Evolutionary conservation across 1,140 invertebrate genomes (phyloP).

Genomic region (Aphelenchoides avenae): DNA sequence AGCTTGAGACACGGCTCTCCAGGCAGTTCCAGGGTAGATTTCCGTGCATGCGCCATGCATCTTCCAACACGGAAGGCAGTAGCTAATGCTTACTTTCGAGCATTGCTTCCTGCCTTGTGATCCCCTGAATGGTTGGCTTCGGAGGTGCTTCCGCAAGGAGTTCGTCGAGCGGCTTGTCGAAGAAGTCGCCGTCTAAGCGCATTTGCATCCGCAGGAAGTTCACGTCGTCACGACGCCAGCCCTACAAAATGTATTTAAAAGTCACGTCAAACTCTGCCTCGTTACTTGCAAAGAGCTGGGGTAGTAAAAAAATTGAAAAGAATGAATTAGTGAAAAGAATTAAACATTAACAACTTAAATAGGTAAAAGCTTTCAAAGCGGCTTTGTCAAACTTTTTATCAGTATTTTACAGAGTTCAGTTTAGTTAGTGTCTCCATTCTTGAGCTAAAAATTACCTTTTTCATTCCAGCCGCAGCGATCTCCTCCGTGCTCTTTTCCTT

Average conservation of each 20-base stretch:
- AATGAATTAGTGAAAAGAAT: no score
- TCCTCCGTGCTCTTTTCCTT: constrained; percentile 28
- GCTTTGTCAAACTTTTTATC: neutral
- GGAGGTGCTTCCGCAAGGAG: constrained; percentile 20
- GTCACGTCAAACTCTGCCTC: no score
- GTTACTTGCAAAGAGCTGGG: no score
- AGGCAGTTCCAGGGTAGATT: constrained; percentile 13
- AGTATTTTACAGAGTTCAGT: neutral
- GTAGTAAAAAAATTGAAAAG: no score
- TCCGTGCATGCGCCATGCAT: neutral
- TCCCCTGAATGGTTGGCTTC: constrained; percentile 36
- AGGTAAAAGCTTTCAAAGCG: no score
- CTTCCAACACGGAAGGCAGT: neutral
- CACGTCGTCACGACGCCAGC: constrained; percentile 33
- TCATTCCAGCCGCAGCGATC: constrained; percentile 16
- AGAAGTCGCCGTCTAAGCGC: constrained; percentile 33
- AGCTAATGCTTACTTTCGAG: constrained; percentile 26
- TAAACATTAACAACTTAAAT: no score
- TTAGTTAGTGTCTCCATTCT: neutral
- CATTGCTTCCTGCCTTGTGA: constrained; percentile 28
- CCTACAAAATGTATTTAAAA: no score
- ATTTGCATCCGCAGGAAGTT: constrained; percentile 26
- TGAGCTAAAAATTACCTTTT: no score
- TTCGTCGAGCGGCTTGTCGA: constrained; percentile 29
- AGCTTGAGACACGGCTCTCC: neutral